Percentiles rank a stretch among this genome's conserved stretches.
phyloP scores from a whole-genome alignment of 1,140 invertebrate genomes.

The Camponotus vicinus region DNA sequence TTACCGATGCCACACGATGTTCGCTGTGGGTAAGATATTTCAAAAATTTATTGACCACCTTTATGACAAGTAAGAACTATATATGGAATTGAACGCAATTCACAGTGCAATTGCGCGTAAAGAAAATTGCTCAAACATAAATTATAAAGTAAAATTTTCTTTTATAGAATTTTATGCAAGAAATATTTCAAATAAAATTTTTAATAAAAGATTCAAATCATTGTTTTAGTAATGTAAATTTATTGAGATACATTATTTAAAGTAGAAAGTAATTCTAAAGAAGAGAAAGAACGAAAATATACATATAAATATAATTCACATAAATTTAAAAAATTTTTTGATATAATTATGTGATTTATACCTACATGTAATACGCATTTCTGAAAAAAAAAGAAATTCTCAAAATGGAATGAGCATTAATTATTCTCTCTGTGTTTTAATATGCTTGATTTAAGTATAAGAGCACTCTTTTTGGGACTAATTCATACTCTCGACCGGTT shows the following conservation, averaged over 20 bases:
- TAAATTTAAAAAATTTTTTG: background rate
- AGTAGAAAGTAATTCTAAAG: background rate
- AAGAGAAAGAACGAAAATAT: background rate
- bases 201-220: background rate
- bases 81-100: too few relatives aligned
- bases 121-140: too few relatives aligned
- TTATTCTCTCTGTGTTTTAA: background rate
- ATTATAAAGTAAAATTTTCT: background rate
- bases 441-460: background rate
- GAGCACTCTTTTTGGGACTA: conserved; percentile 35
- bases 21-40: conserved; percentile 85
- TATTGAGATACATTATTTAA: background rate
- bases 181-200: background rate
- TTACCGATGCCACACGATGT: conserved; percentile 97
- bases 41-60: background rate
- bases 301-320: background rate
- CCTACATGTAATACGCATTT: too few relatives aligned
- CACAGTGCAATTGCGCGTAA: too few relatives aligned
- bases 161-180: background rate
- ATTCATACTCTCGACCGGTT: conserved; percentile 53
- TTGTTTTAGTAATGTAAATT: background rate
- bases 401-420: background rate
- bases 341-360: too few relatives aligned
- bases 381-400: background rate
- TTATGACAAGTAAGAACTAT: background rate